phyloP scores from a whole-genome alignment of 2,888 invertebrate species.

The Suillia variegata region DNA sequence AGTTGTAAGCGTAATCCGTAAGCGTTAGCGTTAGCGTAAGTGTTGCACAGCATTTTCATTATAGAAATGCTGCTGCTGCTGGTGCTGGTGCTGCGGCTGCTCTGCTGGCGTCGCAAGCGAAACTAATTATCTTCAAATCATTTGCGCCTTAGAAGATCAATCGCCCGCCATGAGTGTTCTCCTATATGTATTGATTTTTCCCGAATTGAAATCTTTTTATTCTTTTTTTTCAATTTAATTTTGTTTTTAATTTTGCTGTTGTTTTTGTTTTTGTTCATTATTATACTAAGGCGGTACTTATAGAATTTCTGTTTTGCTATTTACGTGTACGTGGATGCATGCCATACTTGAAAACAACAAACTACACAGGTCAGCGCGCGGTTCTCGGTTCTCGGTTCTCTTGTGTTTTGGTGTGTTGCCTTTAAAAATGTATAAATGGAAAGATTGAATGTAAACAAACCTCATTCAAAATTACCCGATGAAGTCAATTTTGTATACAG shows the following conservation, averaged over 20 bases:
- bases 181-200: too few relatives aligned
- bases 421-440: slow-evolving; percentile 13
- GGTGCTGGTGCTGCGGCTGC: too few relatives aligned
- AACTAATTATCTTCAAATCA: not conserved
- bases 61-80: too few relatives aligned
- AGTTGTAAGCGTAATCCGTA: too few relatives aligned
- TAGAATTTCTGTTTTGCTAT: slow-evolving; percentile 13
- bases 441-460: slow-evolving; percentile 50
- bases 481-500: slow-evolving; percentile 51
- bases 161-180: not conserved
- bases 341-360: slow-evolving; percentile 25
- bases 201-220: too few relatives aligned
- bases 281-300: not conserved
- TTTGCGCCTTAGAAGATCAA: not conserved
- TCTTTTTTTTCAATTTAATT: too few relatives aligned
- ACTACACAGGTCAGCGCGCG: slow-evolving; percentile 3
- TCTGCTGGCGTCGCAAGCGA: not conserved
- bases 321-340: slow-evolving; percentile 18
- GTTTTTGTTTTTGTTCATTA: not conserved
- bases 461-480: slow-evolving; percentile 51
- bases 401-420: slow-evolving; percentile 21
- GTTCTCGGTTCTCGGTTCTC: slow-evolving; percentile 27
- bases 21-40: too few relatives aligned
- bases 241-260: too few relatives aligned
- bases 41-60: too few relatives aligned